Percentiles rank a stretch among this genome's conserved stretches.
Evolutionary conservation across 2,797 vertebrate genomes (phyloP).

Genomic region (Gymnothorax reevesii): DNA sequence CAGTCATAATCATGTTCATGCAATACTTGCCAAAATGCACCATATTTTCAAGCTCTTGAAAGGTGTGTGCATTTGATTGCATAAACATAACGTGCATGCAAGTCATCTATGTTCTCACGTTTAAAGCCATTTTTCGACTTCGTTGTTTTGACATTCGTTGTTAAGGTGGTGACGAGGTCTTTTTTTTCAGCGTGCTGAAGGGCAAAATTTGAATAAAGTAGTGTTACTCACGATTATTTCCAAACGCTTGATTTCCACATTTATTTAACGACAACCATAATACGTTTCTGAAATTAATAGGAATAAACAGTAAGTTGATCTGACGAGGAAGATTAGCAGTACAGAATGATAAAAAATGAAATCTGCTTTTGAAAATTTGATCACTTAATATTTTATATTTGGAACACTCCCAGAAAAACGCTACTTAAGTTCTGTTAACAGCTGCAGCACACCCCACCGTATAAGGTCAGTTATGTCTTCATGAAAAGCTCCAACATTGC

Average conservation of each 20-base stretch:
- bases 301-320: not conserved
- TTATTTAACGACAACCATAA: not conserved
- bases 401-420: not conserved
- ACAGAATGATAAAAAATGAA: not conserved
- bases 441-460: not conserved
- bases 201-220: not conserved
- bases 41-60: not conserved
- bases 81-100: not conserved
- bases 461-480: not conserved
- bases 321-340: not conserved
- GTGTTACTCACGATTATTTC: not conserved
- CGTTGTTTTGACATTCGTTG: not conserved
- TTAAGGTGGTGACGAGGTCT: not conserved
- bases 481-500: not conserved
- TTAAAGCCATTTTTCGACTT: conserved; percentile 5
- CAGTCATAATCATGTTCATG: not conserved
- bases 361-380: not conserved
- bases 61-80: not conserved
- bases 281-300: not conserved
- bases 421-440: not conserved
- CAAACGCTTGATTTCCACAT: not conserved
- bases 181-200: not conserved
- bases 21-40: not conserved
- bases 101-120: not conserved
- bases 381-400: not conserved